phyloP scores from a whole-genome alignment of 2,888 invertebrate species.

The Heliconius aoede region DNA sequence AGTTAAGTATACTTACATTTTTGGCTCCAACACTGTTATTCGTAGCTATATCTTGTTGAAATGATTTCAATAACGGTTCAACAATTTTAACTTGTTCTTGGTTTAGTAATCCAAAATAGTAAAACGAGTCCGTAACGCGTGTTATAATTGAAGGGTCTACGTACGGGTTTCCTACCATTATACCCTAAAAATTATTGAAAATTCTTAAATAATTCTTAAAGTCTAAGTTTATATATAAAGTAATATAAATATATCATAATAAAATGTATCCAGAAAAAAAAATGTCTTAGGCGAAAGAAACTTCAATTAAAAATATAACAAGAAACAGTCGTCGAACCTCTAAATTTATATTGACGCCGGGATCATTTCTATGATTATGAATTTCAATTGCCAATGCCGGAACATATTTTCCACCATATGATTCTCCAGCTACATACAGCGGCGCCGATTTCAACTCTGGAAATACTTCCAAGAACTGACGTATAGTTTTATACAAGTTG shows the following conservation, averaged over 20 bases:
- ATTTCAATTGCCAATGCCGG: conserved; percentile 84
- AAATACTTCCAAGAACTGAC: conserved; percentile 86
- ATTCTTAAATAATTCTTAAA: neutral
- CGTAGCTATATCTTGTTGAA: conserved; percentile 61
- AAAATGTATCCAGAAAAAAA: neutral
- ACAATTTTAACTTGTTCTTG: conserved; percentile 63
- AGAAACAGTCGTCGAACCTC: conserved; percentile 61
- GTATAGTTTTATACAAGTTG: conserved; percentile 82
- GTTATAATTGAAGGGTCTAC: conserved; percentile 71
- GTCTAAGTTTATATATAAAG: neutral
- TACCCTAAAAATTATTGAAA: conserved; percentile 58
- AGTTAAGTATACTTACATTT: conserved; percentile 53
- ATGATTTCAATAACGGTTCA: conserved; percentile 63
- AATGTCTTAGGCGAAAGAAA: too few relatives aligned
- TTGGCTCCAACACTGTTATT: conserved; percentile 69
- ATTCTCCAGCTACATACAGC: conserved; percentile 86
- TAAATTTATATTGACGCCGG: conserved; percentile 67
- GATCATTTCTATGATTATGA: conserved; percentile 64
- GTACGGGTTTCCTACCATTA: conserved; percentile 73
- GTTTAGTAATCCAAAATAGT: conserved; percentile 69
- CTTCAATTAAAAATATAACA: neutral
- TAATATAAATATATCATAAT: neutral
- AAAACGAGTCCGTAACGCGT: conserved; percentile 61
- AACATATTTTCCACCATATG: conserved; percentile 85
- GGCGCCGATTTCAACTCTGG: conserved; percentile 82